Percentiles rank a stretch among this genome's conserved stretches.
Evolutionary conservation across 2,113 vertebrate species (phyloP).

Genomic region (Psittacara wagleri): DNA sequence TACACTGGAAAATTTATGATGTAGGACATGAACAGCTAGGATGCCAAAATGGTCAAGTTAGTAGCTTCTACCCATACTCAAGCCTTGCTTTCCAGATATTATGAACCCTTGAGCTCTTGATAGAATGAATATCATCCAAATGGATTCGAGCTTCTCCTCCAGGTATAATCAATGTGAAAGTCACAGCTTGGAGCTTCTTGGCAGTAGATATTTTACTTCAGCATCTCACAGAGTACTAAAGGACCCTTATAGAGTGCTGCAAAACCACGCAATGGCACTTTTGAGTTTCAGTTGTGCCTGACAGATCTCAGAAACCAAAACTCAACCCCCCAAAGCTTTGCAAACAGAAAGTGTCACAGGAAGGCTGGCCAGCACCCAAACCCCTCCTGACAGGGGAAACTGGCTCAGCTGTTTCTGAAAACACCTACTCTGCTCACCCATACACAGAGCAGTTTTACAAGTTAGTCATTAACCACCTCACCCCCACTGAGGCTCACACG

Average conservation of each 20-base stretch:
- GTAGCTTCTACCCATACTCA: neutral
- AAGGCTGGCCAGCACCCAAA: constrained; percentile 39
- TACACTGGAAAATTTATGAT: neutral
- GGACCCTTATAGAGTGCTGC: fast-evolving
- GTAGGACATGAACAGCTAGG: neutral
- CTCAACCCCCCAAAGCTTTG: constrained; percentile 5
- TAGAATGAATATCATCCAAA: neutral
- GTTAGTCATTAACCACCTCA: constrained; percentile 43
- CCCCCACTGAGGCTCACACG: neutral
- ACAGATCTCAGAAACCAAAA: constrained; percentile 33
- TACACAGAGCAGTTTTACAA: neutral
- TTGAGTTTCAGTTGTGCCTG: neutral
- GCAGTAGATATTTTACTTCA: neutral
- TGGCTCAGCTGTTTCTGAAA: constrained; percentile 54
- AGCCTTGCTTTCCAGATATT: neutral
- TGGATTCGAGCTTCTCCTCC: neutral
- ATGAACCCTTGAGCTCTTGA: neutral
- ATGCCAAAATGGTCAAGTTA: neutral
- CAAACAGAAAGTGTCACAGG: constrained; percentile 7
- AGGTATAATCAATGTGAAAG: neutral
- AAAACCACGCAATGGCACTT: neutral
- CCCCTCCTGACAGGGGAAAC: constrained; percentile 30
- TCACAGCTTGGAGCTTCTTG: neutral
- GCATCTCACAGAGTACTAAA: neutral
- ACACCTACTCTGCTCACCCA: constrained; percentile 52